Conservation (phyloP, 2,113 vertebrate genomes). For the Pachycephala philippinensis region DNA sequence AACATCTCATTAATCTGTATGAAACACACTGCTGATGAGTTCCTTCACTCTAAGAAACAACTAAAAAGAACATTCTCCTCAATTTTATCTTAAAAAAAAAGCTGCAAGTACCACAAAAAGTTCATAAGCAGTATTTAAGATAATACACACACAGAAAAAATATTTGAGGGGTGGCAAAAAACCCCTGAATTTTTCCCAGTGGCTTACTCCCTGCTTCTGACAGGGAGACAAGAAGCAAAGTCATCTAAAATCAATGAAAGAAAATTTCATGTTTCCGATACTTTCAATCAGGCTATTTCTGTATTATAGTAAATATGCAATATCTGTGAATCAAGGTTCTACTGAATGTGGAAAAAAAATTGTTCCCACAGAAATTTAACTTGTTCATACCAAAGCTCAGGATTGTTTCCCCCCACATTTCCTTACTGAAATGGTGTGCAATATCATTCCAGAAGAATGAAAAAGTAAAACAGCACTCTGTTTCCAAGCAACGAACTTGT, state of each 20-base stretch:
- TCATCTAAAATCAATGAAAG: neutral
- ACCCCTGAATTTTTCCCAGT: fast-evolving
- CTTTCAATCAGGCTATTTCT: neutral
- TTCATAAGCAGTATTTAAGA: neutral
- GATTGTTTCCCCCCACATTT: neutral
- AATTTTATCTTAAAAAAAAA: neutral
- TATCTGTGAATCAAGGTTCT: neutral
- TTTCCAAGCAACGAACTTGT: neutral
- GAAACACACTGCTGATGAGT: neutral
- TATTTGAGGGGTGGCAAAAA: neutral
- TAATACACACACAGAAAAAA: neutral
- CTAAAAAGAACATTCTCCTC: neutral
- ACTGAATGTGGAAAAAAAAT: neutral
- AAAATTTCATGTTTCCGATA: neutral
- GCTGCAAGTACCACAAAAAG: neutral
- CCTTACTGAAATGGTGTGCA: neutral
- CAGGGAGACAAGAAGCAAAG: neutral
- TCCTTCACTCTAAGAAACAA: neutral
- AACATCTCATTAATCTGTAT: neutral
- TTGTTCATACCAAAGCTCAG: neutral
- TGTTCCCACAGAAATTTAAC: neutral
- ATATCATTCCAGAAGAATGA: neutral
- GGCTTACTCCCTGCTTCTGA: neutral
- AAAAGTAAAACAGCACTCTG: neutral
- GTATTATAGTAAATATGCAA: neutral